Evolutionary conservation across 2,888 invertebrate species (phyloP).

Genomic region (Hirtodrosophila histrioides): DNA sequence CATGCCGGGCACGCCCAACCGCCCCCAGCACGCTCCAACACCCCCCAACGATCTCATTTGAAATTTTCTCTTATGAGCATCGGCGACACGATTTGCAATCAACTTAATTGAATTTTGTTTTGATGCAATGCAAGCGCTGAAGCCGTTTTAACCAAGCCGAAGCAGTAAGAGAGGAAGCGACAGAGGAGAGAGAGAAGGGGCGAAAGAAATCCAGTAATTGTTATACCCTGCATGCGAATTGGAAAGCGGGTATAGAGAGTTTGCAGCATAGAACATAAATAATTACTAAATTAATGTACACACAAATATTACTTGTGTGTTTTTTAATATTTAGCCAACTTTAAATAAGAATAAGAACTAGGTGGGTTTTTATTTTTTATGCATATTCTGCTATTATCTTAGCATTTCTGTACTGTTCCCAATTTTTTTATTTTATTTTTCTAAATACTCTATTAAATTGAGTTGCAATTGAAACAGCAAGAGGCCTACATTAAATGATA

Average conservation of each 20-base stretch:
- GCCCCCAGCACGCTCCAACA: no score
- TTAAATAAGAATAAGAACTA: no score
- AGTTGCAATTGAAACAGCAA: no score
- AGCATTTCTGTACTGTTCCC: no score
- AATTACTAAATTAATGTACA: not conserved
- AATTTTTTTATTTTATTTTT: no score
- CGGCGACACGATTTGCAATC: slow-evolving; percentile 67
- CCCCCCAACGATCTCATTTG: slow-evolving; percentile 14
- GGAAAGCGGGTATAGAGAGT: not conserved
- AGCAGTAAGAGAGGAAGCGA: slow-evolving; percentile 7
- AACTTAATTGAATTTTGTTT: slow-evolving; percentile 77
- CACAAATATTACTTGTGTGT: no score
- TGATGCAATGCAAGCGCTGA: slow-evolving; percentile 58
- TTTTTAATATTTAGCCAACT: no score
- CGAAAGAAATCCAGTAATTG: slow-evolving; percentile 29
- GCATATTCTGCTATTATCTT: no score
- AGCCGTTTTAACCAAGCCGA: slow-evolving; percentile 28
- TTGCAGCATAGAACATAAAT: not conserved
- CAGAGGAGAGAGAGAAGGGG: not conserved
- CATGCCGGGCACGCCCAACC: not conserved
- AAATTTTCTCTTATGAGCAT: slow-evolving; percentile 27
- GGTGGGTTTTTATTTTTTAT: no score
- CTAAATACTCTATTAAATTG: no score
- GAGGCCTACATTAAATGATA: no score
- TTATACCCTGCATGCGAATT: slow-evolving; percentile 6